These are phyloP conservation scores for Spheniscus humboldti DNA, from an alignment of 2,797 vertebrate species.

Conservation along the genomic window DNA sequence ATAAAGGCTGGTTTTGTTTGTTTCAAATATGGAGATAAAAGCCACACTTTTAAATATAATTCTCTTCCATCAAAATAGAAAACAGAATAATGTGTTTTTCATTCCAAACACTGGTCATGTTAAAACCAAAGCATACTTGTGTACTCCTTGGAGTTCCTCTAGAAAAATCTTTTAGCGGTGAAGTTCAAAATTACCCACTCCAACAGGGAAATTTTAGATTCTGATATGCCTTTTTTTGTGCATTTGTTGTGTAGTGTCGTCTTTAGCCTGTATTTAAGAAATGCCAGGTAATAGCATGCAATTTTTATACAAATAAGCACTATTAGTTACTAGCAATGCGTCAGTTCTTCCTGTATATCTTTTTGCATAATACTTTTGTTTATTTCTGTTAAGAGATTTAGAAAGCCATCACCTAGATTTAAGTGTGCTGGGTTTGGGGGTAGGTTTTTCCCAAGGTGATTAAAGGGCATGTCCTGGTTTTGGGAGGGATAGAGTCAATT, in stretches of 20 bases:
- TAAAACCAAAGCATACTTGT: background rate
- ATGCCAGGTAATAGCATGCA: background rate
- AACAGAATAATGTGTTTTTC: background rate
- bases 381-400: background rate
- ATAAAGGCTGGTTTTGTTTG: conserved; percentile 2
- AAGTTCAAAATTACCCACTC: background rate
- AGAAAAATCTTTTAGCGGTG: background rate
- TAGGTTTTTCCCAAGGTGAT: no score
- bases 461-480: no score
- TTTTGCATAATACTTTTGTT: background rate
- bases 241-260: background rate
- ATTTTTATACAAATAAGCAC: background rate
- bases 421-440: background rate
- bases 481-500: no score
- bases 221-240: background rate
- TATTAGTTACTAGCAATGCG: background rate
- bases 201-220: background rate
- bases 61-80: background rate
- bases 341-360: background rate
- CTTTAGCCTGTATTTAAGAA: background rate
- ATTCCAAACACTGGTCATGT: background rate
- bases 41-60: background rate
- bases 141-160: background rate
- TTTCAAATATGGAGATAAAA: conserved; percentile 22
- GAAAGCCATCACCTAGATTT: background rate